phyloP scores from a whole-genome alignment of 2,888 invertebrate genomes.

The Neuroscelio doddi region DNA sequence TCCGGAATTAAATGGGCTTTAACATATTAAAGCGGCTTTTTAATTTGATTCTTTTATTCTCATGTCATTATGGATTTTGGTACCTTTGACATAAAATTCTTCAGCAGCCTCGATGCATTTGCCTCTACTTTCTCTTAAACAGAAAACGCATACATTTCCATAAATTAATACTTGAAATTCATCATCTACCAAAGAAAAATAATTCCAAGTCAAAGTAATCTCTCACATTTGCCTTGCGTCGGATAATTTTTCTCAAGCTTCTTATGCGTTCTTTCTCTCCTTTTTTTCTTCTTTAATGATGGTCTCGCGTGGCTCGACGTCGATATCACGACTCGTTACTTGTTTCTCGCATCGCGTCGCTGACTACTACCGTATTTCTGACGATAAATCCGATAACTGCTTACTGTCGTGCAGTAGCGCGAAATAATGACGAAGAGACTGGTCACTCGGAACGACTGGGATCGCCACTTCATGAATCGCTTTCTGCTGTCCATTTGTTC shows the following conservation, averaged over 20 bases:
- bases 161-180: no score
- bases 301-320: not conserved
- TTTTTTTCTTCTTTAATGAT: not conserved
- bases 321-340: slow-evolving; percentile 18
- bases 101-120: no score
- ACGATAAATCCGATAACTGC: slow-evolving; percentile 36
- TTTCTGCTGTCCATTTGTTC: slow-evolving; percentile 28
- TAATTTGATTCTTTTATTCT: no score
- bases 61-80: no score
- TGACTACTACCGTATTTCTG: slow-evolving; percentile 16
- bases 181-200: no score
- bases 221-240: not conserved
- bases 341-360: slow-evolving; percentile 9
- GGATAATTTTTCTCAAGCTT: not conserved
- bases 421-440: slow-evolving; percentile 49
- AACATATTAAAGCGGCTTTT: no score
- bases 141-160: no score
- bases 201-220: no score
- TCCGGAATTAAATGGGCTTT: no score
- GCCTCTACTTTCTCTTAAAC: no score
- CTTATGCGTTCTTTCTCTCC: not conserved
- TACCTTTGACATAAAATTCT: no score
- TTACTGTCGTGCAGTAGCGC: slow-evolving; percentile 34
- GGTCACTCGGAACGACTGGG: slow-evolving; percentile 35
- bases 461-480: slow-evolving; percentile 44